Evolutionary conservation across 1,140 invertebrate genomes (phyloP).

Genomic region (Calephelis nemesis): DNA sequence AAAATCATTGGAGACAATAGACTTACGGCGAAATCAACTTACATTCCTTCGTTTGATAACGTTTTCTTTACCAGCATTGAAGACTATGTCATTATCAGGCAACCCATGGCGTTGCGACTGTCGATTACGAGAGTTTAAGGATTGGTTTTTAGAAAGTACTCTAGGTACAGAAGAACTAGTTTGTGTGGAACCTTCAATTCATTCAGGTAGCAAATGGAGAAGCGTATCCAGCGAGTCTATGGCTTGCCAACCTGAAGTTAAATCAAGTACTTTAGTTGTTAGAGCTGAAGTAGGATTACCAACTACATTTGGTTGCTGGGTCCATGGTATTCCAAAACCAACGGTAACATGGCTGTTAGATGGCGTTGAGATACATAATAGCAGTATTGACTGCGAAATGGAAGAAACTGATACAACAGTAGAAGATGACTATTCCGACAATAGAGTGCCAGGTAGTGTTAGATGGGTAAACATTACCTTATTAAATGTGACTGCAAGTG

Average conservation of each 20-base stretch:
- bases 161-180: slow-evolving; percentile 68
- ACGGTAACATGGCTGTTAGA: slow-evolving; percentile 91
- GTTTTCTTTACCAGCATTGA: slow-evolving; percentile 79
- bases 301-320: slow-evolving; percentile 87
- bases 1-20: slow-evolving; percentile 71
- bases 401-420: slow-evolving; percentile 65
- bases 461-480: slow-evolving; percentile 75
- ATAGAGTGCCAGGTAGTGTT: slow-evolving; percentile 64
- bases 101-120: slow-evolving; percentile 95
- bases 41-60: slow-evolving; percentile 72
- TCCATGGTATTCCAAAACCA: slow-evolving; percentile 90
- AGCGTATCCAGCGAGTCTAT: slow-evolving; percentile 63
- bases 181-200: slow-evolving; percentile 62
- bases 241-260: slow-evolving; percentile 69
- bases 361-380: slow-evolving; percentile 78
- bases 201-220: slow-evolving; percentile 69
- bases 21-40: slow-evolving; percentile 72
- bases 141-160: slow-evolving; percentile 87
- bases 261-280: slow-evolving; percentile 66
- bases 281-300: slow-evolving; percentile 68
- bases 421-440: slow-evolving; percentile 60
- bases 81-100: slow-evolving; percentile 89
- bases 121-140: slow-evolving; percentile 87
- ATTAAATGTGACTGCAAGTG: slow-evolving; percentile 70
- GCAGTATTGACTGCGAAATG: slow-evolving; percentile 66